Base-by-base conservation (phyloP, 2,113 vertebrate species). In the Albula glossodonta region DNA sequence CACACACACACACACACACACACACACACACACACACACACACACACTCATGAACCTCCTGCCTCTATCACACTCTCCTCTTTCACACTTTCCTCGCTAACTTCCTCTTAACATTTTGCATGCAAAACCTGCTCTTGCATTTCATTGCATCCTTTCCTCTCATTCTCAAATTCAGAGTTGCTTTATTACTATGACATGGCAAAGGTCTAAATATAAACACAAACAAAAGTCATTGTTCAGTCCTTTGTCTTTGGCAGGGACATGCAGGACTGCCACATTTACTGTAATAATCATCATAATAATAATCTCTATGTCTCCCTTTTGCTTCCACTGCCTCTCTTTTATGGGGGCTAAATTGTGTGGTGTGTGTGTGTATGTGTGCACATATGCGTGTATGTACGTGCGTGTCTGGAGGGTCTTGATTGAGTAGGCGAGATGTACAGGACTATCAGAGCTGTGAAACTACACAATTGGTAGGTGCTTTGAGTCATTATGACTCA, bases 61-160 rank as follows among this genome's bases (percentile, higher is more conserved):
- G 77, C 56, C 83, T 17, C 63, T 84, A 81, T 90, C 85, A 91
- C 90, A 81, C 91, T 88, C 87, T 53, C 10, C 25, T 25, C 80
- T 74, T 25, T 63, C 53, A 41, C 81, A 31, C 53, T 6, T 57
- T n/a, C n/a, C 41, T 79, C 56, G 17, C n/a, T 48, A 49, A 15
- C 56, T 63, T 48, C 31, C 86, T 85, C 85, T 82, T 85, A 63
- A 41, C 82, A n/a, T 81, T 70, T 87, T 86, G 81, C 78, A 82
- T 85, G 63, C 22, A 84, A 11, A 82, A 87, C 89, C 88, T 41
- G 86, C 88, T 91, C 87, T 25, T n/a, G 17, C 19, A 53, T 5
- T 19, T 19, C 74, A 25, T 79, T 25, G n/a, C 51, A 17, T 77
- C 60, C 7, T 19, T 41, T 41, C 31, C 15, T 66, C 1, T 66